phyloP scores from a whole-genome alignment of 2,113 vertebrate genomes.

The Hippocampus mohnikei region DNA sequence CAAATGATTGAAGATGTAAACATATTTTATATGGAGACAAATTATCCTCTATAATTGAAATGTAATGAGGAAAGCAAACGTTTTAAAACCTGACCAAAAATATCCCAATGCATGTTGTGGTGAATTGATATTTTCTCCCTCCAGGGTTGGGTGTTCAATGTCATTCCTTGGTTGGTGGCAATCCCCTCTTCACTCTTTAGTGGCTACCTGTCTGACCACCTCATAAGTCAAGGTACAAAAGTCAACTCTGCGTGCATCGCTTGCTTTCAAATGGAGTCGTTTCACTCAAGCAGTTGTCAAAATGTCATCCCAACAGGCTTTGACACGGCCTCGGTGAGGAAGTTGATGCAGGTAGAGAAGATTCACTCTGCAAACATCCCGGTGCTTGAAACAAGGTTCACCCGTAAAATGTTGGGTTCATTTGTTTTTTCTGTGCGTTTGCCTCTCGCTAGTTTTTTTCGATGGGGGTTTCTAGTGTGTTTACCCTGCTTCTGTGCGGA shows the following conservation, averaged over 20 bases:
- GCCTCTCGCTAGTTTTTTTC: conserved; percentile 79
- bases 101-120: background rate
- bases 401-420: background rate
- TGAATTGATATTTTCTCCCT: background rate
- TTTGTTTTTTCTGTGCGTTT: conserved; percentile 21
- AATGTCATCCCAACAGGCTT: conserved; percentile 72
- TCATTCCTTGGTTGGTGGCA: conserved; percentile 92
- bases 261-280: background rate
- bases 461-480: conserved; percentile 87
- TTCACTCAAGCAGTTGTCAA: background rate
- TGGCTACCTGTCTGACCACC: conserved; percentile 87
- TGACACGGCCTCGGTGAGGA: conserved; percentile 84
- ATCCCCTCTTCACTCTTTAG: conserved; percentile 86
- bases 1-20: background rate
- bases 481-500: conserved; percentile 83
- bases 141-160: conserved; percentile 96
- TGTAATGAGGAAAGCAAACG: background rate
- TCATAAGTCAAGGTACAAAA: conserved; percentile 83
- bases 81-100: too few relatives aligned
- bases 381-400: background rate
- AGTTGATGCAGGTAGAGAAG: conserved; percentile 89
- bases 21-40: background rate
- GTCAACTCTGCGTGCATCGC: background rate
- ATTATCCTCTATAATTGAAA: background rate
- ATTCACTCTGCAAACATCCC: background rate